Percentiles rank a stretch among this genome's conserved stretches.
phyloP scores from a whole-genome alignment of 1,140 invertebrate genomes.

The Conopomorpha cramerella region DNA sequence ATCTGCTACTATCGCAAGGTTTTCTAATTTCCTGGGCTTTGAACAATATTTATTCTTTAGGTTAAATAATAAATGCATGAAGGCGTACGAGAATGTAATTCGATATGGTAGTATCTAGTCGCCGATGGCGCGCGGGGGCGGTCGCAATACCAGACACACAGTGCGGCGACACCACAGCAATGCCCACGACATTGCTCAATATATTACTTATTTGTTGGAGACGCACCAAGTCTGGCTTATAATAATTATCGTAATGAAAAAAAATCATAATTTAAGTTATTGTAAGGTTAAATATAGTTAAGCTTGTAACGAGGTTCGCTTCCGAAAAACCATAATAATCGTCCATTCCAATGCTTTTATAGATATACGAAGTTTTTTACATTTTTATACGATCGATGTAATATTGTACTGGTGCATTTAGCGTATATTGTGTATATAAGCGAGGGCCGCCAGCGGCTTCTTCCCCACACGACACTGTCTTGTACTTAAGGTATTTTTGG shows the following conservation, averaged over 20 bases:
- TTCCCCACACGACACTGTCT: no score
- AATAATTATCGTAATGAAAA: constrained; percentile 14
- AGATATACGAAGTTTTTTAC: constrained; percentile 16
- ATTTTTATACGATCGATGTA: constrained; percentile 13
- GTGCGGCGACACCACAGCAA: constrained; percentile 5
- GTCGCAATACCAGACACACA: constrained; percentile 36
- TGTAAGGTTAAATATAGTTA: no score
- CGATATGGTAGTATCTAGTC: constrained; percentile 45
- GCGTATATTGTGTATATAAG: constrained; percentile 22
- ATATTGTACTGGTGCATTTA: constrained; percentile 16
- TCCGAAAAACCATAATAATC: constrained; percentile 11
- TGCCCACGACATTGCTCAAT: background rate
- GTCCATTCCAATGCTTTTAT: constrained; percentile 29
- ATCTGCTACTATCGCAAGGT: no score
- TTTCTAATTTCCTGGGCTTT: no score
- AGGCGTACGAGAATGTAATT: no score
- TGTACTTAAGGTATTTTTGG: no score
- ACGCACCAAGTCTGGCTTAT: constrained; percentile 23
- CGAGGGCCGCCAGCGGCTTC: constrained; percentile 4
- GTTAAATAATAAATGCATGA: no score
- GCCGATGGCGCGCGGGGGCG: constrained; percentile 22
- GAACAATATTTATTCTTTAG: no score
- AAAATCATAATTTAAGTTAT: no score
- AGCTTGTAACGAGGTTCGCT: no score
- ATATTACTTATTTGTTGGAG: background rate